Percentiles rank a stretch among this genome's conserved stretches.
Evolutionary conservation across 30 jellyfish, hydroid and myxozoan species (phyloP).

Genomic region (Phacellophora camtschatica): DNA sequence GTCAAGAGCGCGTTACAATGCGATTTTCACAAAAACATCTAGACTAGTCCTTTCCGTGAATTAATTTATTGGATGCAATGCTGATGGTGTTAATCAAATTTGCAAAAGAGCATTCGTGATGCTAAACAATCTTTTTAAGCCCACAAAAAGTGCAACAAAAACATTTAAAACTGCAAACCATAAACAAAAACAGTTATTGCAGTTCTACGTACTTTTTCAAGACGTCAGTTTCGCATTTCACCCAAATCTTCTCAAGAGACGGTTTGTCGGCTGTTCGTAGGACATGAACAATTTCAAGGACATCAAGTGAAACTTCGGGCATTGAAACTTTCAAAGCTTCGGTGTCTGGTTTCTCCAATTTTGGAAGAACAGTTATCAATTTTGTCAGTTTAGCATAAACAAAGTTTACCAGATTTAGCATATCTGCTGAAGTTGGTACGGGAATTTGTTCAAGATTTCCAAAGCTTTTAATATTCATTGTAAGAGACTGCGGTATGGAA

Average conservation of each 20-base stretch:
- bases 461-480: slow-evolving; percentile 43
- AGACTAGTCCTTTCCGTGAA: too few species aligned
- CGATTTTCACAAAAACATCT: too few species aligned
- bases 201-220: slow-evolving; percentile 1
- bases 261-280: slow-evolving; percentile 15
- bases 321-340: not conserved
- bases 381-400: not conserved
- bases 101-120: too few species aligned
- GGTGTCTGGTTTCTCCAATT: not conserved
- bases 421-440: slow-evolving; percentile 1
- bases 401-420: not conserved
- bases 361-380: slow-evolving; percentile 15
- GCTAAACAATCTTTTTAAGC: too few species aligned
- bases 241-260: slow-evolving; percentile 33
- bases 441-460: slow-evolving; percentile 44
- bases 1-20: too few species aligned
- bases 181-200: too few species aligned
- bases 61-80: too few species aligned
- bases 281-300: slow-evolving; percentile 8
- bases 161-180: too few species aligned
- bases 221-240: slow-evolving; percentile 10
- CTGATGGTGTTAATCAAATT: too few species aligned
- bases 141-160: too few species aligned
- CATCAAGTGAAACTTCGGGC: not conserved
- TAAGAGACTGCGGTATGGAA: too few species aligned